These are phyloP conservation scores for Petrolisthes manimaculis DNA, from an alignment of 2,888 invertebrate genomes.

Conservation along the genomic window DNA sequence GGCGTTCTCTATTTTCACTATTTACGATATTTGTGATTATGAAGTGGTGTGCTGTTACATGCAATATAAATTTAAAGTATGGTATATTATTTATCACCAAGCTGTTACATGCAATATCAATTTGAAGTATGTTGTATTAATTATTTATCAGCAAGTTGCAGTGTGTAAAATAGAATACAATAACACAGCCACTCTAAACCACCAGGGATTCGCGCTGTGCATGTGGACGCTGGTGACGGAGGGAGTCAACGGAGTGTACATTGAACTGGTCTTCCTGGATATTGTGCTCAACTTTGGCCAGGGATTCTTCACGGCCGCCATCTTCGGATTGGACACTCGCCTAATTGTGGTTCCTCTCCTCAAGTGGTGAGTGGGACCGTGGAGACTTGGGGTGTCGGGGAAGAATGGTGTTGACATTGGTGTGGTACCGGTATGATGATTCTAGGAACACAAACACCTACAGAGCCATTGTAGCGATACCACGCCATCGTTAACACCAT, in stretches of 20 bases:
- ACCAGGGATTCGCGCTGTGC: slow-evolving; percentile 83
- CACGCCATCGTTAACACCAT: not conserved
- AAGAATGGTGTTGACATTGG: not conserved
- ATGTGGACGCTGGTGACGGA: slow-evolving; percentile 86
- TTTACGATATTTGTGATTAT: not conserved
- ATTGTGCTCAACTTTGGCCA: slow-evolving; percentile 91
- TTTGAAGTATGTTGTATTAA: too few species aligned
- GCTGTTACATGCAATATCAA: too few species aligned
- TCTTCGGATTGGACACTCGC: slow-evolving; percentile 88
- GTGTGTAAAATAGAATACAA: too few species aligned
- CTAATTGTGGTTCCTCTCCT: slow-evolving; percentile 79
- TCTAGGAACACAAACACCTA: not conserved
- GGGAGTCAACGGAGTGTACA: slow-evolving; percentile 88
- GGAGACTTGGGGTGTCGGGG: not conserved
- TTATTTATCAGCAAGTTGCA: too few species aligned
- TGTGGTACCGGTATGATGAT: not conserved
- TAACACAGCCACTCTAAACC: not conserved
- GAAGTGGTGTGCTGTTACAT: too few species aligned
- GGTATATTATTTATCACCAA: too few species aligned
- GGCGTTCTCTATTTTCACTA: too few species aligned
- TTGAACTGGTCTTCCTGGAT: slow-evolving; percentile 93
- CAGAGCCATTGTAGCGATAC: not conserved
- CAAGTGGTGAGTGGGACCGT: slow-evolving; percentile 72
- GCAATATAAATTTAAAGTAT: too few species aligned
- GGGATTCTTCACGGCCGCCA: slow-evolving; percentile 84